Percentiles rank a stretch among this genome's conserved stretches.
phyloP scores from a whole-genome alignment of 2,888 invertebrate genomes.

The Ornithoptera priamus region DNA sequence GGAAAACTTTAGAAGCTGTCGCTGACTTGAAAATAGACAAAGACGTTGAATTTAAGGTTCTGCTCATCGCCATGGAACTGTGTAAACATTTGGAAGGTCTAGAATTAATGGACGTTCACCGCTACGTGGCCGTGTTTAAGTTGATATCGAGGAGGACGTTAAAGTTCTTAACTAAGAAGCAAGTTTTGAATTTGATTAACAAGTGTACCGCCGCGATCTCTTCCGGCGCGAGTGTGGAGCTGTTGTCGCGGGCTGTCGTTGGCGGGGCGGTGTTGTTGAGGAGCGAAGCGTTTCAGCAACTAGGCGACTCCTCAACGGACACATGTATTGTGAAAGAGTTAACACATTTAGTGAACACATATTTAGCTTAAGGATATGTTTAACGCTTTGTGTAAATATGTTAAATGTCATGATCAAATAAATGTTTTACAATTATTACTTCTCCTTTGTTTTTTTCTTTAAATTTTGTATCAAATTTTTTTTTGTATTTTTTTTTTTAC shows the following conservation, averaged over 20 bases:
- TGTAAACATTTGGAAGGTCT: constrained; percentile 48
- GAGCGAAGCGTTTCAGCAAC: constrained; percentile 42
- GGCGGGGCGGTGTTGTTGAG: constrained; percentile 52
- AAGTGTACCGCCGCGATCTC: constrained; percentile 43
- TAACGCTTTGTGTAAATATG: constrained; percentile 12
- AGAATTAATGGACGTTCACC: constrained; percentile 48
- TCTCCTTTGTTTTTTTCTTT: not conserved
- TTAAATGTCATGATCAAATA: constrained; percentile 5
- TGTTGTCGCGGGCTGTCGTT: constrained; percentile 49
- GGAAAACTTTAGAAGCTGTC: constrained; percentile 42
- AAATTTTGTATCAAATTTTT: too few relatives aligned
- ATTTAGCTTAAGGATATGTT: constrained; percentile 40
- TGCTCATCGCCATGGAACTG: constrained; percentile 53
- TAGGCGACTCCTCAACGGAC: constrained; percentile 31
- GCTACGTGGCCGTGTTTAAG: constrained; percentile 52
- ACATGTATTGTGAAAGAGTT: constrained; percentile 47
- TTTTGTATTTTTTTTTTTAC: too few relatives aligned
- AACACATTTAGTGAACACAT: constrained; percentile 46
- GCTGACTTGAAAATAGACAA: constrained; percentile 60
- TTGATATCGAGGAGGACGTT: constrained; percentile 57
- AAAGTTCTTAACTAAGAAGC: constrained; percentile 58
- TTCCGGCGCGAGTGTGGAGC: constrained; percentile 45
- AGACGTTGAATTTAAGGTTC: constrained; percentile 61
- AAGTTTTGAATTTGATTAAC: constrained; percentile 52
- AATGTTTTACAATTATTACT: constrained; percentile 1